Conservation (phyloP, 2,113 vertebrate genomes). For the Syngnathus scovelli region DNA sequence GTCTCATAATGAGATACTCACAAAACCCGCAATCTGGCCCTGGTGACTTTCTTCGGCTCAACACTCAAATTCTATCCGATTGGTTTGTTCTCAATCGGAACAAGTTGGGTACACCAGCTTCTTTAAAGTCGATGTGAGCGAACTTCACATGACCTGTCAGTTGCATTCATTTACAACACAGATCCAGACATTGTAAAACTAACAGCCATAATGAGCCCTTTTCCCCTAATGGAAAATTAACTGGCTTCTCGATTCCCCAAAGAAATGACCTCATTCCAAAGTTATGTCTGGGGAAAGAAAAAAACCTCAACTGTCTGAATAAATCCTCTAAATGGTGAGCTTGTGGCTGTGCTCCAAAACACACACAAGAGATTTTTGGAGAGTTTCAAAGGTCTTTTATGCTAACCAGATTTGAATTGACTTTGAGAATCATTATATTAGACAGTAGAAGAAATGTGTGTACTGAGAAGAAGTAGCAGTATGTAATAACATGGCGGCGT, state of each 20-base stretch:
- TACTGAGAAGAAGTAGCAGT: neutral
- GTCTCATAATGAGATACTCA: neutral
- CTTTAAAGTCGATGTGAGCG: neutral
- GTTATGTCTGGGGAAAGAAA: slow-evolving; percentile 41
- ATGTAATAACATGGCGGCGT: slow-evolving; percentile 12
- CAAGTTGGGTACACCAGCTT: neutral
- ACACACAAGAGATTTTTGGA: neutral
- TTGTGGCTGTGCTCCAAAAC: slow-evolving; percentile 46
- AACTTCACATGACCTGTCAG: neutral
- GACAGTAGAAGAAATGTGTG: neutral
- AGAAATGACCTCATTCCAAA: slow-evolving; percentile 56
- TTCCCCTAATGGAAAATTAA: slow-evolving; percentile 20
- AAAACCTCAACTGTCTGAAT: slow-evolving; percentile 24
- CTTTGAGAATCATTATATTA: neutral
- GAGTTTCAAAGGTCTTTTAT: slow-evolving; percentile 13
- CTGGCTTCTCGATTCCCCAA: slow-evolving; percentile 17
- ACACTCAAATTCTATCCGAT: too few species aligned
- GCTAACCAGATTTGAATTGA: neutral
- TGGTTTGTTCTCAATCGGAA: too few species aligned
- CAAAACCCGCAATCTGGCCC: too few species aligned
- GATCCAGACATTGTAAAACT: neutral
- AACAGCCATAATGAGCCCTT: slow-evolving; percentile 6
- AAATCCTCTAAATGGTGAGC: slow-evolving; percentile 40
- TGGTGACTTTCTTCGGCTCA: too few species aligned
- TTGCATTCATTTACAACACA: neutral